phyloP scores from a whole-genome alignment of 2,888 invertebrate species.

The Ernsta delagoae region DNA sequence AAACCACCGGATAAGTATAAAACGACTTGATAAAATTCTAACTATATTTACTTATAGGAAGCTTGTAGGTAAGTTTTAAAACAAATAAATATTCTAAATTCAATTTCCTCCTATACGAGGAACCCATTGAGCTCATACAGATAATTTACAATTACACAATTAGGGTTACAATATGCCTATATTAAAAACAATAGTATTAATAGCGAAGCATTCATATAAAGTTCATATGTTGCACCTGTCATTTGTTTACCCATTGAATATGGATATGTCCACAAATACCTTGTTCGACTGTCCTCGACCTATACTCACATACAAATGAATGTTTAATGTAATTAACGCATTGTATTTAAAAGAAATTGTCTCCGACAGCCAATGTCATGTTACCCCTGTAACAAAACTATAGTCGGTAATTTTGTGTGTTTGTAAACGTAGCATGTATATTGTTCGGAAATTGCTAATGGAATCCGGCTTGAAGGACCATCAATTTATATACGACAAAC shows the following conservation, averaged over 20 bases:
- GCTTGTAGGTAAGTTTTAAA: no score
- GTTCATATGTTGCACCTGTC: constrained; percentile 28
- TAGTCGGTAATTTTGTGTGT: not conserved
- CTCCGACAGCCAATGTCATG: not conserved
- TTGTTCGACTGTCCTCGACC: constrained; percentile 17
- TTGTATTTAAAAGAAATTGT: constrained; percentile 28
- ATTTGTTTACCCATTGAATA: constrained; percentile 19
- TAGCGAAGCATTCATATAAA: constrained; percentile 1
- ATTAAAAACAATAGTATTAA: constrained; percentile 2
- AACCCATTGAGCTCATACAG: no score
- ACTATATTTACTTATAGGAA: no score
- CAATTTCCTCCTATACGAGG: not conserved
- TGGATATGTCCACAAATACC: constrained; percentile 24
- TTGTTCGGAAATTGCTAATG: no score
- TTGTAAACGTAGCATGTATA: not conserved
- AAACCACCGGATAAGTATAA: no score
- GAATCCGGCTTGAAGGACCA: no score
- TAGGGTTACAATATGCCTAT: not conserved
- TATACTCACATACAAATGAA: constrained; percentile 31
- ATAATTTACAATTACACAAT: not conserved
- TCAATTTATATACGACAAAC: no score
- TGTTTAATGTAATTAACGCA: constrained; percentile 33
- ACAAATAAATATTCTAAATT: no score
- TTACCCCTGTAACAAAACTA: not conserved
- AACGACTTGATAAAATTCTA: no score